These are phyloP conservation scores for Tipula lateralis DNA, from an alignment of 2,888 invertebrate genomes.

Conservation along the genomic window DNA sequence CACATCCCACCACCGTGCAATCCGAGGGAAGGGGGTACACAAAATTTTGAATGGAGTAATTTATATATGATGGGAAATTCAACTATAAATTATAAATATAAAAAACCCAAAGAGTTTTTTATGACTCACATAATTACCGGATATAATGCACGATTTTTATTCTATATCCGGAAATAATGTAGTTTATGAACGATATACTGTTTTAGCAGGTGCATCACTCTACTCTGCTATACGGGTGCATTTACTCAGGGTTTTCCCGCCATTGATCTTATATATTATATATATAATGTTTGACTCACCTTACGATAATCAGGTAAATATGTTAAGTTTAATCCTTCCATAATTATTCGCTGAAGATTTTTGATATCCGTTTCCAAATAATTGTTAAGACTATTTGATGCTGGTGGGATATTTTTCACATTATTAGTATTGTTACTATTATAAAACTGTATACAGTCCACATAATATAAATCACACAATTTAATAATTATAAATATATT, in stretches of 20 bases:
- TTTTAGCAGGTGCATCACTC: not conserved
- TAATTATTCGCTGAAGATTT: slow-evolving; percentile 41
- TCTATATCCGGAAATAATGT: not conserved
- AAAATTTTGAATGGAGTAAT: not conserved
- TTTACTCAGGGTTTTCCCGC: not conserved
- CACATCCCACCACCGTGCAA: not conserved
- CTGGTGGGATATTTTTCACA: not conserved
- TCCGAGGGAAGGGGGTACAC: not conserved
- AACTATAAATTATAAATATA: not conserved
- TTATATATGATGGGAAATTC: slow-evolving; percentile 2
- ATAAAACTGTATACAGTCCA: not conserved
- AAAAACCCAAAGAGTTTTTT: not conserved
- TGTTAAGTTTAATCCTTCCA: slow-evolving; percentile 43
- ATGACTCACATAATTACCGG: not conserved
- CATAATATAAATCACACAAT: slow-evolving; percentile 25
- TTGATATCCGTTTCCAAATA: slow-evolving; percentile 35
- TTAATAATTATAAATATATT: slow-evolving; percentile 25
- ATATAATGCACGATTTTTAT: not conserved
- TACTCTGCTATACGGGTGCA: no score
- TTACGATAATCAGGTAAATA: slow-evolving; percentile 43
- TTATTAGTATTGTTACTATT: not conserved
- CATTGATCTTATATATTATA: not conserved
- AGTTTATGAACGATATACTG: not conserved
- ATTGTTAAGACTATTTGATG: not conserved
- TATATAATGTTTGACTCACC: slow-evolving; percentile 38